phyloP scores from a whole-genome alignment of 2,113 vertebrate species.

The Oncorhynchus clarkii region DNA sequence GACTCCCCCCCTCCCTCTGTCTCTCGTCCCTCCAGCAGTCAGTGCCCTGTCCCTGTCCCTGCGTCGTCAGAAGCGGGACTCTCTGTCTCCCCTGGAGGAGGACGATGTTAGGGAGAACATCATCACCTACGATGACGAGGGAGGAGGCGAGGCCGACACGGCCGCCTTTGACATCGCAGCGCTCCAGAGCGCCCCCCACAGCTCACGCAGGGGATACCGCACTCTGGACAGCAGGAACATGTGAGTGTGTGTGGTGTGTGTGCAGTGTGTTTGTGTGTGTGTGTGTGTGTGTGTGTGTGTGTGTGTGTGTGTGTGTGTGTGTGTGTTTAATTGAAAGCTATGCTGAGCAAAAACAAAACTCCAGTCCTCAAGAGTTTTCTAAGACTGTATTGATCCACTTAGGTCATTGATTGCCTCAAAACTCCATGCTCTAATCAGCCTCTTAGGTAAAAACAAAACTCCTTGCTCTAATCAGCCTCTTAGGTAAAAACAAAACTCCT shows the following conservation, averaged over 20 bases:
- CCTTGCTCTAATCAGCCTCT: too few species aligned
- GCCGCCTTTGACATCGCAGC: constrained; percentile 90
- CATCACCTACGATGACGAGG: constrained; percentile 88
- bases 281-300: constrained; percentile 51
- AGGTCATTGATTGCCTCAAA: constrained; percentile 19
- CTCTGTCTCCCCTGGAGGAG: constrained; percentile 83
- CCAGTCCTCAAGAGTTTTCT: not conserved
- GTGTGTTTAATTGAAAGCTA: not conserved
- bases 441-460: too few species aligned
- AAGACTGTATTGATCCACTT: constrained; percentile 43
- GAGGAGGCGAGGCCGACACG: constrained; percentile 88
- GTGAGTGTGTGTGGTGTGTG: constrained; percentile 51
- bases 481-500: not conserved
- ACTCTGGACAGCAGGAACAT: constrained; percentile 78
- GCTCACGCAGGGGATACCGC: constrained; percentile 68
- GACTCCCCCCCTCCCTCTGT: constrained; percentile 9
- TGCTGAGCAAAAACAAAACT: not conserved
- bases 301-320: constrained; percentile 32
- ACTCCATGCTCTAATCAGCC: constrained; percentile 36
- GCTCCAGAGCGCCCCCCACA: constrained; percentile 80
- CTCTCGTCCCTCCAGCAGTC: constrained; percentile 53
- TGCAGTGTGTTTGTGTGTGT: not conserved
- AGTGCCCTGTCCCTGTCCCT: constrained; percentile 80
- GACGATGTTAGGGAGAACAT: constrained; percentile 90
- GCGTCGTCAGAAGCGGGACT: constrained; percentile 83